Evolutionary conservation across 2,113 vertebrate species (phyloP).

Genomic region (Pica pica): DNA sequence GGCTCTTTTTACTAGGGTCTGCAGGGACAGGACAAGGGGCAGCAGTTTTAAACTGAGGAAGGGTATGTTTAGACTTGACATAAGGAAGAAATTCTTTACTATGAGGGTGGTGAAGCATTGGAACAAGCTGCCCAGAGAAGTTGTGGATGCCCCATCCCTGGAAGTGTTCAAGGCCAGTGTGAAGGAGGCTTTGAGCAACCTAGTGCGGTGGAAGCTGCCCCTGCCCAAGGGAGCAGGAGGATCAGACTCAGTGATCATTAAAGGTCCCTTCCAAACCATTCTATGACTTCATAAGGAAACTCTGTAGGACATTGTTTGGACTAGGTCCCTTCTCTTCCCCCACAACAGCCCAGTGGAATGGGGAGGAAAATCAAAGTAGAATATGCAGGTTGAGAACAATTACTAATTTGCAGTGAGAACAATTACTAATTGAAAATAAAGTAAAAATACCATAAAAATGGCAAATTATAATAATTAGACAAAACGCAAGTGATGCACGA

Average conservation of each 20-base stretch:
- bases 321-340: background rate
- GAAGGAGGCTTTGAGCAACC: background rate
- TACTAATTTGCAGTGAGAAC: background rate
- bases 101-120: background rate
- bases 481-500: background rate
- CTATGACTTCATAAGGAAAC: background rate
- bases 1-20: background rate
- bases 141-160: background rate
- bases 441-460: background rate
- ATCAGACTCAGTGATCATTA: background rate
- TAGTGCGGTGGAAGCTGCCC: background rate
- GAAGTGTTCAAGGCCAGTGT: background rate
- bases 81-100: background rate
- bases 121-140: background rate
- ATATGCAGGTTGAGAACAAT: background rate
- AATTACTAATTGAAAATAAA: background rate
- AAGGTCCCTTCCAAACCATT: background rate
- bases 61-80: background rate
- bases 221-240: rapidly evolving
- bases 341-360: background rate
- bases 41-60: background rate
- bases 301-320: background rate
- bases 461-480: background rate
- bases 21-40: background rate
- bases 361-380: background rate